Conservation (phyloP, 2,888 invertebrate species). For the Amphimallon solstitiale region DNA sequence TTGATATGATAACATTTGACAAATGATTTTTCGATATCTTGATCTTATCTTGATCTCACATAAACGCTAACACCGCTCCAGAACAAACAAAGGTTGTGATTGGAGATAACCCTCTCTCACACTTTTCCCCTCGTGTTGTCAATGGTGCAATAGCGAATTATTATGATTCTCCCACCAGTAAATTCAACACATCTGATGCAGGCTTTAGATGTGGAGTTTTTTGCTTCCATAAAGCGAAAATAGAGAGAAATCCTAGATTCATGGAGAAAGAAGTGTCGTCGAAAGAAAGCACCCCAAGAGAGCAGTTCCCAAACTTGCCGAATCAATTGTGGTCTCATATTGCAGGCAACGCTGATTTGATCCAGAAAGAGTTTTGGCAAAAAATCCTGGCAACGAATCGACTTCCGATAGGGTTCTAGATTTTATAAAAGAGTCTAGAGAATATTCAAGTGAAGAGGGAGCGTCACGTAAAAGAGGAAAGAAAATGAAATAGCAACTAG, state of each 20-base stretch:
- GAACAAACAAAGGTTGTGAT: too few species aligned
- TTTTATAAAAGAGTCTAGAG: too few species aligned
- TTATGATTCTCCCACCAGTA: too few species aligned
- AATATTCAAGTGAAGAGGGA: too few species aligned
- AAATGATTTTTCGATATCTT: background rate
- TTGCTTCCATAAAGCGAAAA: conserved; percentile 2
- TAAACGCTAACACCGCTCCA: background rate
- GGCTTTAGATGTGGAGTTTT: background rate
- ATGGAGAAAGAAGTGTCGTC: background rate
- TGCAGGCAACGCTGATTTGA: background rate
- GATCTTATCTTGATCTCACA: conserved; percentile 4
- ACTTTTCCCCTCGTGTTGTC: background rate
- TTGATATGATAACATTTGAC: conserved; percentile 4
- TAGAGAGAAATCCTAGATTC: background rate
- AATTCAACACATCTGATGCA: too few species aligned
- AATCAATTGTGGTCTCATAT: background rate
- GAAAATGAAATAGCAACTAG: too few species aligned
- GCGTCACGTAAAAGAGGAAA: too few species aligned
- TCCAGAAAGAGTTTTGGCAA: too few species aligned
- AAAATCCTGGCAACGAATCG: too few species aligned
- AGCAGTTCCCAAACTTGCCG: background rate
- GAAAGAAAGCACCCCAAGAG: background rate
- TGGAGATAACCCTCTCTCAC: too few species aligned
- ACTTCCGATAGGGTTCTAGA: too few species aligned
- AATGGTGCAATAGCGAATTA: background rate